Base-by-base conservation (phyloP, 2,113 vertebrate genomes). In the Malurus alboscapulatus region DNA sequence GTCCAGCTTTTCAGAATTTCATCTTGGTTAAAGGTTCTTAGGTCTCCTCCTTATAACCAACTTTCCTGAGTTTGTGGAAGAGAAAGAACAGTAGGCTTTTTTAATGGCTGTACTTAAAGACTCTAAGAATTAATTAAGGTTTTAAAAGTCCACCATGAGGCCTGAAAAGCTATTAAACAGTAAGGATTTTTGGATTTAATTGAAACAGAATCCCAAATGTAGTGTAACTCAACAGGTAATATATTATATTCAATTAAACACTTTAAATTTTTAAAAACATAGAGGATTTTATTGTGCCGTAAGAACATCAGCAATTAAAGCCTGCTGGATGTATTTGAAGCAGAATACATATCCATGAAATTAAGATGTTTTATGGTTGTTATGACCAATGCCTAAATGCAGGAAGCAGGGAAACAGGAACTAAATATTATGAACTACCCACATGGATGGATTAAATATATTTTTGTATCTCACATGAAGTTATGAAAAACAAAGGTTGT, bases 81-180 rank as follows among this genome's bases (percentile, higher is more conserved):
- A 81, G 27, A 84, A 78, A 78, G 45, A 80, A 12, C 10, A 91
- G 17, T 29, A 55, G 6, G 19, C 59, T 73, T 17, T 19, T 86
- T 84, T 36, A 74, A 84, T 63, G 38, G 10, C 14, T 4, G 3
- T 21, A 47, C 47, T 87, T 86, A 73, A 71, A 73, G 27, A 62
- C 11, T 69, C 32, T 47, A 58, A 77, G 80, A 93, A 80, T 88
- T 86, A 91, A 91, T 84, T 89, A 87, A 75, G 38, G 67, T 38
- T 93, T 91, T 51, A 13, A 57, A 90, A 82, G n/a, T 83, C 51
- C 40, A 90, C 44, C 51, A 74, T n/a, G 29, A 91, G 44, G 12
- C 25, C 40, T 73, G 42, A 55, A 90, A 88, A 32, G 27, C 42
- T 53, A 54, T 81, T 81, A 71, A 92, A 90, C 84, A 59, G 7